A percentile compares a stretch with the other conserved stretches of the same genome.
Conservation (phyloP, 2,113 vertebrate species). For the Clarias magur region DNA sequence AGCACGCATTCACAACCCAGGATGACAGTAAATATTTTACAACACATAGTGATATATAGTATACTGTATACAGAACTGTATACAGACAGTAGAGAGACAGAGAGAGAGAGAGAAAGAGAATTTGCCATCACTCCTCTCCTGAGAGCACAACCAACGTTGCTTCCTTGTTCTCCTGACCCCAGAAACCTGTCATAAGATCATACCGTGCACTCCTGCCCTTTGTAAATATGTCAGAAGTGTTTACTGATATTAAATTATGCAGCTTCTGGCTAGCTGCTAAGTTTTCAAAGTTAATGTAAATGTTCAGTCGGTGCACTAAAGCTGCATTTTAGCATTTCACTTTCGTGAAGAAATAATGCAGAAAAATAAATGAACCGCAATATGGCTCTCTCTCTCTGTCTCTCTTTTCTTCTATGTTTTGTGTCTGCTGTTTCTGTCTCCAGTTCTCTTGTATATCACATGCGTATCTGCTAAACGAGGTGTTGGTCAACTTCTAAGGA, state of each 20-base stretch:
- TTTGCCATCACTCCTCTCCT: no score
- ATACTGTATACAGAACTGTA: no score
- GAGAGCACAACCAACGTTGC: no score
- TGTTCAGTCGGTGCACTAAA: neutral
- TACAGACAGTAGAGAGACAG: no score
- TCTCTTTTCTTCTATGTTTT: neutral
- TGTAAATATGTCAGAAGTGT: neutral
- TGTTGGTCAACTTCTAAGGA: conserved; percentile 36
- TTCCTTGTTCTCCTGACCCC: neutral
- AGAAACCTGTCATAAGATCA: neutral
- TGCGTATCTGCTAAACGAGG: conserved; percentile 34
- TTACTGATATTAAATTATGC: neutral
- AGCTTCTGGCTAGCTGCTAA: neutral
- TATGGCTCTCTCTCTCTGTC: neutral
- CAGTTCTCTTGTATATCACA: conserved; percentile 33
- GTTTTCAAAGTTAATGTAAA: neutral
- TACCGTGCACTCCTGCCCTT: neutral
- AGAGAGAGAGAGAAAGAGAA: no score
- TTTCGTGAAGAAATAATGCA: neutral
- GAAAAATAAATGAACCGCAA: neutral
- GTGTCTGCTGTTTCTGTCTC: neutral
- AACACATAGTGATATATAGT: no score
- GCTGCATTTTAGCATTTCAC: neutral
- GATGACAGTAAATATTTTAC: no score
- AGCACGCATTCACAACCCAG: no score